Conservation (phyloP, 30 jellyfish, hydroid and myxozoan genomes). For the Turritopsis rubra region DNA sequence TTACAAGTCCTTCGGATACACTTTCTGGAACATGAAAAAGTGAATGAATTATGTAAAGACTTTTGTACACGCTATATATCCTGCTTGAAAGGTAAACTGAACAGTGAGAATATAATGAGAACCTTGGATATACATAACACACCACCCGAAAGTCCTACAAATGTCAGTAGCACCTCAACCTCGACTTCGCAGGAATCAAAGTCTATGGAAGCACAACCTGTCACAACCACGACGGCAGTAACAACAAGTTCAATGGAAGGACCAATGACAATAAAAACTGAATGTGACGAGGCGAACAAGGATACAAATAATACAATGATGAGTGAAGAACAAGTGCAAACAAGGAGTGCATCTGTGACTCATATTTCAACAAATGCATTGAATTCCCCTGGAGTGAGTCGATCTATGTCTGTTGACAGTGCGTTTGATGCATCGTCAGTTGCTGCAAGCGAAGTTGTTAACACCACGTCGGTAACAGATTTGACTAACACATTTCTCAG, state of each 20-base stretch:
- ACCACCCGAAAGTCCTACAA: slow-evolving; percentile 60
- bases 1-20: slow-evolving; percentile 86
- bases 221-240: background rate
- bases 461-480: background rate
- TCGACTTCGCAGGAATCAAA: slow-evolving; percentile 1
- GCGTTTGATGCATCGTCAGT: background rate
- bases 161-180: background rate
- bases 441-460: background rate
- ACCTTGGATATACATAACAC: slow-evolving; percentile 66
- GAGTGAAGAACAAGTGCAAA: background rate
- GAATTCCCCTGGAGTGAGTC: background rate
- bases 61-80: slow-evolving; percentile 92
- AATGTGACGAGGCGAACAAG: background rate
- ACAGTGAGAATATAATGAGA: slow-evolving; percentile 94
- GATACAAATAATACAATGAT: background rate
- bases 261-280: background rate
- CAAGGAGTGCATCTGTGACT: background rate
- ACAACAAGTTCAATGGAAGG: background rate
- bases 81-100: slow-evolving; percentile 79
- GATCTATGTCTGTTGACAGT: background rate
- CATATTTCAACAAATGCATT: background rate
- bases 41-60: slow-evolving; percentile 89
- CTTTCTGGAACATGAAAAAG: slow-evolving; percentile 85
- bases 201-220: slow-evolving; percentile 16
- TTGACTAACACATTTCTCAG: slow-evolving; percentile 28